These are phyloP conservation scores for Listrodromus nycthemerus DNA, from an alignment of 2,888 invertebrate genomes.

Conservation along the genomic window DNA sequence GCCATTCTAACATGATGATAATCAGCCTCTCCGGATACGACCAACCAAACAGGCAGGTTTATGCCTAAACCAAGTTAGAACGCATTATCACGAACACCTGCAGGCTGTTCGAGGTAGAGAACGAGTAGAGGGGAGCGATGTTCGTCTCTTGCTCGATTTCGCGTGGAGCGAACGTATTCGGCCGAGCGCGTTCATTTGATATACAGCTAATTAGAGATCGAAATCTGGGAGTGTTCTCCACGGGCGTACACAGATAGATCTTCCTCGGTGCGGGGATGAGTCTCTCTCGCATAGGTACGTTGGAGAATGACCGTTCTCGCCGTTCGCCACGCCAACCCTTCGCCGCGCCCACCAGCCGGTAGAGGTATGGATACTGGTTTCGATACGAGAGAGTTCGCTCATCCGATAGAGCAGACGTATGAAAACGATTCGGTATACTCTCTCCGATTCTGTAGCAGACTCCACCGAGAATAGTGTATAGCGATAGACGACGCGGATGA, in stretches of 20 bases:
- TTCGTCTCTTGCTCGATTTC: constrained; percentile 45
- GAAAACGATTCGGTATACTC: constrained; percentile 58
- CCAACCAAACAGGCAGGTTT: constrained; percentile 1
- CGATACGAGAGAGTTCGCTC: constrained; percentile 21
- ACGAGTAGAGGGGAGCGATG: neutral
- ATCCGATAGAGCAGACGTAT: constrained; percentile 61
- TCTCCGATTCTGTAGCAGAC: constrained; percentile 25
- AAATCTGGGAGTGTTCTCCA: constrained; percentile 76
- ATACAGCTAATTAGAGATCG: constrained; percentile 84
- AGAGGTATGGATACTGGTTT: constrained; percentile 36
- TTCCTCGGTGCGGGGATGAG: neutral
- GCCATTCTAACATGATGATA: constrained; percentile 17
- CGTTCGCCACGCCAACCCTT: neutral
- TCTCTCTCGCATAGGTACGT: constrained; percentile 4
- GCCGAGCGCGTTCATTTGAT: constrained; percentile 80
- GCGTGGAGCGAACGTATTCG: constrained; percentile 61
- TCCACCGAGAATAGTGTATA: constrained; percentile 10
- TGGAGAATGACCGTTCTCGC: constrained; percentile 3
- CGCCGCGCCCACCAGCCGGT: constrained; percentile 6
- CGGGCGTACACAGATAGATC: constrained; percentile 22
- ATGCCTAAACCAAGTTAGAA: constrained; percentile 32
- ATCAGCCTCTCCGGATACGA: constrained; percentile 1
- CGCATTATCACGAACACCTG: constrained; percentile 45
- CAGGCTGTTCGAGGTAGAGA: constrained; percentile 10
- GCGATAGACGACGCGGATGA: constrained; percentile 65